Conservation (phyloP, 2,113 vertebrate genomes). For the Brachirus orientalis region DNA sequence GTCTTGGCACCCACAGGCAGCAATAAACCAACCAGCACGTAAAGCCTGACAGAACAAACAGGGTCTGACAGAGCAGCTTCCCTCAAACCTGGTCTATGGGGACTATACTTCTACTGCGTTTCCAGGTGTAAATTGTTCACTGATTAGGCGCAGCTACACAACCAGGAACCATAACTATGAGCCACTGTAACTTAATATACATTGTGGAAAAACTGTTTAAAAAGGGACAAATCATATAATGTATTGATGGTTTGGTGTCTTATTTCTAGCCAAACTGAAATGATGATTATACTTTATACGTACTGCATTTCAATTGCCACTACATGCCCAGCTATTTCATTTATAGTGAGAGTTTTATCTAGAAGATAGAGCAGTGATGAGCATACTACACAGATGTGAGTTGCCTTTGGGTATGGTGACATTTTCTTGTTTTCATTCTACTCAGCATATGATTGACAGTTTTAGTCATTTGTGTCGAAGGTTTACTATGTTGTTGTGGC, state of each 20-base stretch:
- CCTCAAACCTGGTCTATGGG: neutral
- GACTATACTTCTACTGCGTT: conserved; percentile 23
- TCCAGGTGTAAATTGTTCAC: conserved; percentile 31
- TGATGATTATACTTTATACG: conserved; percentile 44
- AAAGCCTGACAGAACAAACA: conserved; percentile 40
- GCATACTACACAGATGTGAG: neutral
- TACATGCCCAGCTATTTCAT: conserved; percentile 6
- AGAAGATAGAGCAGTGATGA: neutral
- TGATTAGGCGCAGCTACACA: conserved; percentile 26
- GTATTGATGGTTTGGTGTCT: conserved; percentile 37
- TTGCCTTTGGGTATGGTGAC: neutral
- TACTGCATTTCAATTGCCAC: conserved; percentile 32
- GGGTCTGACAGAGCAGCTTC: conserved; percentile 7
- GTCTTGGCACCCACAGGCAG: conserved; percentile 35
- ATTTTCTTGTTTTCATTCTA: neutral
- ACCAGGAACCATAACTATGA: conserved; percentile 41
- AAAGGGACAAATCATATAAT: conserved; percentile 35
- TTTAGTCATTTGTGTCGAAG: neutral
- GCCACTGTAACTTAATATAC: conserved; percentile 44
- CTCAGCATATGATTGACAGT: no score
- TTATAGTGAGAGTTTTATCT: neutral
- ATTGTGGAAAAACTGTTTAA: neutral
- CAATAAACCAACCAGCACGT: conserved; percentile 42
- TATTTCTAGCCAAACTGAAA: conserved; percentile 29
- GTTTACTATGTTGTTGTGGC: no score